Evolutionary conservation across 2,113 vertebrate genomes (phyloP).

Genomic region (Mus spicilegus): DNA sequence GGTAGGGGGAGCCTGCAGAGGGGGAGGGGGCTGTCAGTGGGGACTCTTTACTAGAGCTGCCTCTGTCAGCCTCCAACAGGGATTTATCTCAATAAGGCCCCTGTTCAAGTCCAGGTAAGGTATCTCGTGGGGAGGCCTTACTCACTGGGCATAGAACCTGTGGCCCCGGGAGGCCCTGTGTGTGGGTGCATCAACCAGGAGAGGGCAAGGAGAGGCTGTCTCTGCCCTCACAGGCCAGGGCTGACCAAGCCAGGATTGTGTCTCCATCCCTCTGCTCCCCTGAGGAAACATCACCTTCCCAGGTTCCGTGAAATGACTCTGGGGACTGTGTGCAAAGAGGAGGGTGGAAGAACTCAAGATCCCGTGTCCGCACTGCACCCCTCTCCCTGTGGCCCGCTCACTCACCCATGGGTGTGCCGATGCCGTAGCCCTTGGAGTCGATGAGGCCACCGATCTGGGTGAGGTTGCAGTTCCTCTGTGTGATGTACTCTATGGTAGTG

Average conservation of each 20-base stretch:
- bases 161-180: no score
- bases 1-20: constrained; percentile 94
- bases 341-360: fast-evolving
- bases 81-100: neutral
- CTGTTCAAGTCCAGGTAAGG: neutral
- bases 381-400: constrained; percentile 40
- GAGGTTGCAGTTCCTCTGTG: constrained; percentile 97
- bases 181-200: neutral
- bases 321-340: neutral
- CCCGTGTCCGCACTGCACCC: fast-evolving
- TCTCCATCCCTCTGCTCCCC: neutral
- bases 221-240: no score
- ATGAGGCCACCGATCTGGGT: constrained; percentile 97
- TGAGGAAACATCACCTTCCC: neutral
- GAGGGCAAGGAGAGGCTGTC: neutral
- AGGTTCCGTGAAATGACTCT: neutral
- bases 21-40: neutral
- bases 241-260: no score
- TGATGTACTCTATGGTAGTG: constrained; percentile 97
- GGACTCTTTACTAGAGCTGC: fast-evolving
- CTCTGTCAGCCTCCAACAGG: neutral
- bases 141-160: neutral
- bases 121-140: neutral
- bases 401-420: constrained; percentile 98
- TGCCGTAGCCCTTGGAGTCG: constrained; percentile 98